Base-by-base conservation (phyloP, 1,140 invertebrate genomes). In the Zaprionus vittiger region DNA sequence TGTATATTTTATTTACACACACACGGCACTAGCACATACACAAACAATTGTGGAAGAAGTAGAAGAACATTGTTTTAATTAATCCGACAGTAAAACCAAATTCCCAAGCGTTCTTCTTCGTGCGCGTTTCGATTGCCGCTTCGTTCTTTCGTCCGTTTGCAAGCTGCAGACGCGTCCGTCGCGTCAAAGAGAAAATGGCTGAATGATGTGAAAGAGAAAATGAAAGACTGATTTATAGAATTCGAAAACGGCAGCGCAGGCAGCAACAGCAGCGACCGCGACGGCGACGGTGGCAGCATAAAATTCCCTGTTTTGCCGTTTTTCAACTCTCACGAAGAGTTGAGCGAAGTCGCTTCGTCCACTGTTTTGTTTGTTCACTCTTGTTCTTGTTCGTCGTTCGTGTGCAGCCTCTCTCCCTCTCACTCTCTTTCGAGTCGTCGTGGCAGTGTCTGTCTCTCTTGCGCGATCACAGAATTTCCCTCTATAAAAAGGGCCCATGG, bases 131-230 rank as follows among this genome's bases (percentile, higher is more conserved):
- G 66, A 31, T 69, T 60, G 78, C 26, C 20, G 63, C 31, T 34
- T 34, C 31, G 31, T 34, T 34, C 31, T 34, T 72, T 68, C 70
- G 68, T 79, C 78, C 66, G 71, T 66, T 83, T 83, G 81, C 81
- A 81, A 73, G 68, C 83, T 81, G 80, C 81, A 89, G 67, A 78
- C 81, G 78, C 90, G 91, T 92, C 91, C 91, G 91, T 87, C 89
- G 82, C 84, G 84, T 86, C 84, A 80, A 77, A 92, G 86, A 91
- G 87, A 92, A 92, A 92, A 91, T 92, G 82, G 81, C 84, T 78
- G 85, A 89, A 81, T 89, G 84, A 80, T 75, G 60, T 79, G 75
- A 77, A 77, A 77, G 60, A 79, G 63, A 67, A 73, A 77, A 69
- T 73, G 55, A 69, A 72, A 73, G 78, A 72, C 78, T 81, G 78